phyloP scores from a whole-genome alignment of 2,888 invertebrate genomes.

The Lamproptera curius region DNA sequence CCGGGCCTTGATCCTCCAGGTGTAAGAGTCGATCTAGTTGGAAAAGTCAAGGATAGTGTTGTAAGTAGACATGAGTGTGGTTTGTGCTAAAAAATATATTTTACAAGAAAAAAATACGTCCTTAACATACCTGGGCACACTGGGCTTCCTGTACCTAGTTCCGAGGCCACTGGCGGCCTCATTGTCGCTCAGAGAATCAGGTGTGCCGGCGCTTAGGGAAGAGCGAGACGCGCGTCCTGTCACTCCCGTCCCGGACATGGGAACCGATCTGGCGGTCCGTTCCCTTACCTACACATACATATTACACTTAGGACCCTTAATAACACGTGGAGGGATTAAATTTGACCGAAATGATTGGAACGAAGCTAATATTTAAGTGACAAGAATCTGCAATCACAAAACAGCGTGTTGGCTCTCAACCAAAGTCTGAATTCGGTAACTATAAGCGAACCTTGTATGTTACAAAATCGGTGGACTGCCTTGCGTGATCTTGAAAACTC shows the following conservation, averaged over 20 bases:
- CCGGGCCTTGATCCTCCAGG: conserved; percentile 91
- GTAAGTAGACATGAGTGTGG: no score
- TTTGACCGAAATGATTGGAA: conserved; percentile 3
- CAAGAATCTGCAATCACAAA: background rate
- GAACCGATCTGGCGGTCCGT: conserved; percentile 93
- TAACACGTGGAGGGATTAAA: background rate
- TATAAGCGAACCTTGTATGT: conserved; percentile 16
- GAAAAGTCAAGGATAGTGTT: conserved; percentile 6
- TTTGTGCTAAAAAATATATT: no score
- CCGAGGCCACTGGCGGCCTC: conserved; percentile 87
- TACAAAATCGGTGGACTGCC: conserved; percentile 13
- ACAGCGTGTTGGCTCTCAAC: conserved; percentile 5
- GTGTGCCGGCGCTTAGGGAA: conserved; percentile 90
- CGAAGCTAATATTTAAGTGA: conserved; percentile 1
- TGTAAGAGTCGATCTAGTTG: conserved; percentile 81
- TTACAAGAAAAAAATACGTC: no score
- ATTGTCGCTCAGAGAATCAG: conserved; percentile 93
- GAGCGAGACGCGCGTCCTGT: conserved; percentile 84
- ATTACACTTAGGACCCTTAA: conserved; percentile 9
- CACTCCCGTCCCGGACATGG: conserved; percentile 83
- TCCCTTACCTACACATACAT: conserved; percentile 87
- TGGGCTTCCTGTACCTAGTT: conserved; percentile 83
- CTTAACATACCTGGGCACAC: conserved; percentile 72
- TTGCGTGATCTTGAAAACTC: conserved; percentile 17
- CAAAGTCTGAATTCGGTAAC: background rate